Conservation (phyloP, 1,140 invertebrate species). For the Ceratina japonica region DNA sequence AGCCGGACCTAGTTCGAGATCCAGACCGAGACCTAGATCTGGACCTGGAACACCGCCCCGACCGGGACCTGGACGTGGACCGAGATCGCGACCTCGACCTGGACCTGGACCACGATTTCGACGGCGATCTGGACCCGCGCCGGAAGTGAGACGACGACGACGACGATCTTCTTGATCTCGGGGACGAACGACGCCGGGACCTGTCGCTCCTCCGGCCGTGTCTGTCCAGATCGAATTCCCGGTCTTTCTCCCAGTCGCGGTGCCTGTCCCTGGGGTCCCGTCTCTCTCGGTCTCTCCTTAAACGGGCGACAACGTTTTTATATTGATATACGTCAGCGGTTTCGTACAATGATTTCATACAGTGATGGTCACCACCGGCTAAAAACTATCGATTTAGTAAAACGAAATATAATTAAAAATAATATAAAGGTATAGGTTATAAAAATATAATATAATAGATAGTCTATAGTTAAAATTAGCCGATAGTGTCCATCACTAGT, state of each 20-base stretch:
- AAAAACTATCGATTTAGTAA: not conserved
- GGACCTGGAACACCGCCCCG: slow-evolving; percentile 65
- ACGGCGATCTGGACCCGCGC: slow-evolving; percentile 57
- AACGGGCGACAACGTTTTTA: not conserved
- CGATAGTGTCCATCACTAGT: too few relatives aligned
- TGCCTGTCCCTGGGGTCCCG: slow-evolving; percentile 48
- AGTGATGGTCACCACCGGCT: too few relatives aligned
- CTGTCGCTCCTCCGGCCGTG: slow-evolving; percentile 56
- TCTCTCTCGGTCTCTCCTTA: slow-evolving; percentile 49
- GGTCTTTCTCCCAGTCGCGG: slow-evolving; percentile 60
- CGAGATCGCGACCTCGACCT: slow-evolving; percentile 63
- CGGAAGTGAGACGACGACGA: slow-evolving; percentile 46
- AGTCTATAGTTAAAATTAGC: not conserved
- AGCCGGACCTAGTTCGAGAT: slow-evolving; percentile 60
- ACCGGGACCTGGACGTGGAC: slow-evolving; percentile 57
- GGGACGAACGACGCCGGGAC: slow-evolving; percentile 45
- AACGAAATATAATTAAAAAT: too few relatives aligned
- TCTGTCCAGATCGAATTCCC: slow-evolving; percentile 64
- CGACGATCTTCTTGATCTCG: slow-evolving; percentile 52
- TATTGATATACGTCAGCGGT: not conserved
- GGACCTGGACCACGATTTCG: slow-evolving; percentile 58
- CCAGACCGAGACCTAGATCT: slow-evolving; percentile 50
- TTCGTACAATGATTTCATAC: not conserved
- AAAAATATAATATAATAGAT: too few relatives aligned
- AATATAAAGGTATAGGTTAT: too few relatives aligned